A percentile compares a stretch with the other conserved stretches of the same genome.
Conservation (phyloP, 2,888 invertebrate genomes). For the Drosophila algonquin region DNA sequence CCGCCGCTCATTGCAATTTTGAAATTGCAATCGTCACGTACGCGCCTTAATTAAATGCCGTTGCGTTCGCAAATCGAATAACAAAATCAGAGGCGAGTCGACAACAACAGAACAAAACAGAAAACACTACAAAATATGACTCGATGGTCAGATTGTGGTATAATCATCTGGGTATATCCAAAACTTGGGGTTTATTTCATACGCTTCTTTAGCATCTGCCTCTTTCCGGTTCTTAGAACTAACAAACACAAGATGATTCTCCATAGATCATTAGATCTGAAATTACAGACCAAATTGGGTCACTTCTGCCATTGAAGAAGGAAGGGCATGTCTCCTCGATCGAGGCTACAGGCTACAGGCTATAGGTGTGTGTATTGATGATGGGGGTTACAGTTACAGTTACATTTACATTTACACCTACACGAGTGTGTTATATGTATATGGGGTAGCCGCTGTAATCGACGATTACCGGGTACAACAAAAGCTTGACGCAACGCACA, state of each 20-base stretch:
- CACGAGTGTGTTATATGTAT: neutral
- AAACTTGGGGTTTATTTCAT: neutral
- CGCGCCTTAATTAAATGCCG: slow-evolving; percentile 70
- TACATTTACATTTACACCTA: neutral
- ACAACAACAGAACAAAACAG: slow-evolving; percentile 9
- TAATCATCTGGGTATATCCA: too few species aligned
- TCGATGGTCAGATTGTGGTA: neutral
- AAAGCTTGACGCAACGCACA: neutral
- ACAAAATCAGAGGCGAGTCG: slow-evolving; percentile 28
- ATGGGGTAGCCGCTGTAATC: neutral
- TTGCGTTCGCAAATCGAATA: slow-evolving; percentile 36
- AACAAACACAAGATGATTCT: too few species aligned
- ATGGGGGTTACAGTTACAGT: neutral
- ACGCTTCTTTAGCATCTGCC: neutral
- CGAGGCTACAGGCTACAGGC: too few species aligned
- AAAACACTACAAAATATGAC: slow-evolving; percentile 1
- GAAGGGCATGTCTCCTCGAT: neutral
- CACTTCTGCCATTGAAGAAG: neutral
- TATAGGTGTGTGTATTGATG: neutral
- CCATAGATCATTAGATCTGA: too few species aligned
- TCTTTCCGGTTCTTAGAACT: too few species aligned
- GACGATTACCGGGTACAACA: neutral
- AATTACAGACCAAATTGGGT: too few species aligned
- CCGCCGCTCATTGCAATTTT: slow-evolving; percentile 29
- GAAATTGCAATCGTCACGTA: slow-evolving; percentile 65